Evolutionary conservation across 2,888 invertebrate species (phyloP), one percentile per base, ranked within the genome.

Genomic region (Polymixis flavicincta): DNA sequence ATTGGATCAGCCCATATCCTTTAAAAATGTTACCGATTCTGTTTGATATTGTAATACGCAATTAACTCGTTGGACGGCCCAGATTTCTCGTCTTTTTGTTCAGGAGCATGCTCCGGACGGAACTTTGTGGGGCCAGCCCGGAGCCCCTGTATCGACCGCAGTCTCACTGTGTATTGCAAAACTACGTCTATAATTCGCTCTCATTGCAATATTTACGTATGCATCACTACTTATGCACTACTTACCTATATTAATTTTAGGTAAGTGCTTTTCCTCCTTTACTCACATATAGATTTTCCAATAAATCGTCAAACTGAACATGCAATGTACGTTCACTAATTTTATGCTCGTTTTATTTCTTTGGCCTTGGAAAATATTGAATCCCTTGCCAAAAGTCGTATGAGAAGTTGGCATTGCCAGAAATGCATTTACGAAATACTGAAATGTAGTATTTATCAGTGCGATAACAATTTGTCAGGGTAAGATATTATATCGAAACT

Each of bases 381-480:
- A 64, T 57, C 63, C 32, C 60, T 76, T 82, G 85, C 82, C 85
- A 82, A 84, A 64, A 76, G 48, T 76, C 52, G 28, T 22, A 70
- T 28, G 50, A 48, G 57, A 78, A 82, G 28, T 82, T 78, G 82
- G 73, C 80, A 80, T 65, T 78, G 70, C 66, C 71, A 80, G 65
- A 22, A 80, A 45, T 71, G 75, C 71, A 80, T 65, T 71, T 65
- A 52, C 37, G 28, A 83, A 68, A 68, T 72, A 78, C 45, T 59
- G 28, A 75, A 83, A 50, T 66, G 60, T 71, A 52, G 57, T 48
- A 68, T 68, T 68, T 78, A 72, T 72, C 68, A 68, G n/a, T 66
- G 48, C 37, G 83, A 60, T 68, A 78, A 75, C 11, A 68, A 48
- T 50, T 14, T 59, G 52, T 68, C 52, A 48, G 37, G 60, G n/a